A percentile compares a stretch with the other conserved stretches of the same genome.
Evolutionary conservation across 1,140 invertebrate genomes (phyloP).

Genomic region (Aethina tumida): DNA sequence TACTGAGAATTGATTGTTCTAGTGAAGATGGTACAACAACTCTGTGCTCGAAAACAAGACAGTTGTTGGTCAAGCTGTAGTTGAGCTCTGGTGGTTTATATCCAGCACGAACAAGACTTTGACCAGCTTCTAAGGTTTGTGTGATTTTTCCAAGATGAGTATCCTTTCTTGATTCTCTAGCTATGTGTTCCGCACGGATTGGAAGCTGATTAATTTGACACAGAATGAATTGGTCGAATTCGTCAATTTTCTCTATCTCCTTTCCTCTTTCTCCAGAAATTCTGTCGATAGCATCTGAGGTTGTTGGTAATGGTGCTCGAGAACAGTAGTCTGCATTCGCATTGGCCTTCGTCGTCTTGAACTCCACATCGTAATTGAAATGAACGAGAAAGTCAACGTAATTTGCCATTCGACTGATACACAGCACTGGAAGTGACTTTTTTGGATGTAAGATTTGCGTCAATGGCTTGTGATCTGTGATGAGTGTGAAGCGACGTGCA

Average conservation of each 20-base stretch:
- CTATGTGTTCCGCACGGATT: slow-evolving; percentile 10
- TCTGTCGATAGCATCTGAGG: too few relatives aligned
- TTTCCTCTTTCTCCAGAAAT: neutral
- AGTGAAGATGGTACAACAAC: too few relatives aligned
- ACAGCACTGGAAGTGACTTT: too few relatives aligned
- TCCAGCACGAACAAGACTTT: slow-evolving; percentile 4
- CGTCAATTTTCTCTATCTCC: too few relatives aligned
- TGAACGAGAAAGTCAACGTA: slow-evolving; percentile 23
- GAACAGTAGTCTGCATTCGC: slow-evolving; percentile 17
- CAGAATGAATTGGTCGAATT: slow-evolving; percentile 2
- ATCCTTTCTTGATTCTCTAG: slow-evolving; percentile 12
- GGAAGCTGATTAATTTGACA: slow-evolving; percentile 13
- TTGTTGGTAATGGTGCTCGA: slow-evolving; percentile 2
- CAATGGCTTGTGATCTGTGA: too few relatives aligned
- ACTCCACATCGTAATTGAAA: slow-evolving; percentile 18
- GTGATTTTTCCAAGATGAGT: slow-evolving; percentile 13
- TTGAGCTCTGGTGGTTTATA: slow-evolving; percentile 15
- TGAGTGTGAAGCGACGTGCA: too few relatives aligned
- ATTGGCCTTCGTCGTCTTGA: slow-evolving; percentile 15
- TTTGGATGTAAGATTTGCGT: slow-evolving; percentile 22
- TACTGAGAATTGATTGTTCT: slow-evolving; percentile 5
- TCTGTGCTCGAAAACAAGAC: neutral
- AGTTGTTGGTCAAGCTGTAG: slow-evolving; percentile 18
- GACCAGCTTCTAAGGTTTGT: slow-evolving; percentile 4
- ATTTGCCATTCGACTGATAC: too few relatives aligned